These are phyloP conservation scores for Drosophila mimica DNA, from an alignment of 2,888 invertebrate genomes.

Conservation along the genomic window DNA sequence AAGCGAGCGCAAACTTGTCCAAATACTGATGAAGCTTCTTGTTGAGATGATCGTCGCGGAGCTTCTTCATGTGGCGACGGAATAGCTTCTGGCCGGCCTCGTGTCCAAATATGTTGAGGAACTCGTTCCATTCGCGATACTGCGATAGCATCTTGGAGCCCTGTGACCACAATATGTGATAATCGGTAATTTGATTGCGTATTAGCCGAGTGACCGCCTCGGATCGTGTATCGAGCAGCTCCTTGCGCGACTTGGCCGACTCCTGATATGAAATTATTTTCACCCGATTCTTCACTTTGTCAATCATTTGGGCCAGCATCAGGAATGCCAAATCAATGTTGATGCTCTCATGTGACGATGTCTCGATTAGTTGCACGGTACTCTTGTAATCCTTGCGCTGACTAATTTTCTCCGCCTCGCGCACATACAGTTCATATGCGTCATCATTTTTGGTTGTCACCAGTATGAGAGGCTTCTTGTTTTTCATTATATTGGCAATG, in stretches of 20 bases:
- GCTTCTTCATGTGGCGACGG: constrained; percentile 91
- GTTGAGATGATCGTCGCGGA: constrained; percentile 92
- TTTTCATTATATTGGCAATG: constrained; percentile 93
- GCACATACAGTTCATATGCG: constrained; percentile 93
- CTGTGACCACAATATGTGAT: constrained; percentile 94
- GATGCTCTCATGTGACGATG: constrained; percentile 97
- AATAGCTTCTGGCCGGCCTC: constrained; percentile 92
- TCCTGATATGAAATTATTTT: constrained; percentile 92
- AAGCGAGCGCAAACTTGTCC: constrained; percentile 90
- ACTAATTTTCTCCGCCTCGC: constrained; percentile 95
- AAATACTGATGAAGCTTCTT: constrained; percentile 91
- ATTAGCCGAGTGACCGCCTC: constrained; percentile 96
- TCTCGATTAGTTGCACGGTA: constrained; percentile 95
- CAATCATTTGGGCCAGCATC: constrained; percentile 95
- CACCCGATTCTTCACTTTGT: constrained; percentile 91
- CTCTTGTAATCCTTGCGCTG: constrained; percentile 96
- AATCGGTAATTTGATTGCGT: constrained; percentile 92
- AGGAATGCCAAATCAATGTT: constrained; percentile 97
- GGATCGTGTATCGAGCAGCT: constrained; percentile 94
- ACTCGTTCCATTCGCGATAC: constrained; percentile 95
- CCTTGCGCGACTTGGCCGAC: constrained; percentile 93
- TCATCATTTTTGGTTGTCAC: constrained; percentile 98
- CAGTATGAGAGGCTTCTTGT: constrained; percentile 97
- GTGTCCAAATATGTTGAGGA: constrained; percentile 95
- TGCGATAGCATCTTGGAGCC: constrained; percentile 93